phyloP scores from a whole-genome alignment of 2,888 invertebrate genomes.

The Acronicta leporina region DNA sequence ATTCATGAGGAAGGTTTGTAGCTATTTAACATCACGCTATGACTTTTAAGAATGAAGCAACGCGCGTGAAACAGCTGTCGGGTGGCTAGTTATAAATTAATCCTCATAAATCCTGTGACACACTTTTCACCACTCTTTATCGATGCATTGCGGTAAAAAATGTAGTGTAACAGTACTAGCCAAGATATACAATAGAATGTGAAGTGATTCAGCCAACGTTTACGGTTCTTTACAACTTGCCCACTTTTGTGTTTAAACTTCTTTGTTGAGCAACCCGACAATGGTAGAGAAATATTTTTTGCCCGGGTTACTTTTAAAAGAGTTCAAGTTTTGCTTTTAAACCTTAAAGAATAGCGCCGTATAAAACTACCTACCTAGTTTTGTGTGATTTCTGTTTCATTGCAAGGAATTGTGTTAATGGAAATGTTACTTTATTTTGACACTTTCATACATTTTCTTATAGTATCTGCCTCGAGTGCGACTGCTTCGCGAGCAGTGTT shows the following conservation, averaged over 20 bases:
- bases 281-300: constrained; percentile 49
- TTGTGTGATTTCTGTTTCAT: constrained; percentile 23
- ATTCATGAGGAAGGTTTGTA: no score
- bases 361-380: constrained; percentile 21
- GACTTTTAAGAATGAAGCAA: no score
- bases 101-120: constrained; percentile 1
- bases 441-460: no score
- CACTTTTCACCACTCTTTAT: constrained; percentile 7
- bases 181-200: constrained; percentile 51
- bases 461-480: no score
- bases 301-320: constrained; percentile 38
- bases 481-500: no score
- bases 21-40: no score
- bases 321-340: constrained; percentile 39
- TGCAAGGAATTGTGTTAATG: background rate
- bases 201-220: constrained; percentile 51
- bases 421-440: constrained; percentile 11
- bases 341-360: constrained; percentile 22
- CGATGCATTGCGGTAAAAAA: constrained; percentile 5
- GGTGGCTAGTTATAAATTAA: no score
- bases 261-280: constrained; percentile 59
- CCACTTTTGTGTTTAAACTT: constrained; percentile 57
- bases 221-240: constrained; percentile 52
- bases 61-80: no score
- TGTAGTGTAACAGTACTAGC: constrained; percentile 25